Evolutionary conservation across 2,888 invertebrate genomes (phyloP).

Genomic region (Bruchidius siliquastri): DNA sequence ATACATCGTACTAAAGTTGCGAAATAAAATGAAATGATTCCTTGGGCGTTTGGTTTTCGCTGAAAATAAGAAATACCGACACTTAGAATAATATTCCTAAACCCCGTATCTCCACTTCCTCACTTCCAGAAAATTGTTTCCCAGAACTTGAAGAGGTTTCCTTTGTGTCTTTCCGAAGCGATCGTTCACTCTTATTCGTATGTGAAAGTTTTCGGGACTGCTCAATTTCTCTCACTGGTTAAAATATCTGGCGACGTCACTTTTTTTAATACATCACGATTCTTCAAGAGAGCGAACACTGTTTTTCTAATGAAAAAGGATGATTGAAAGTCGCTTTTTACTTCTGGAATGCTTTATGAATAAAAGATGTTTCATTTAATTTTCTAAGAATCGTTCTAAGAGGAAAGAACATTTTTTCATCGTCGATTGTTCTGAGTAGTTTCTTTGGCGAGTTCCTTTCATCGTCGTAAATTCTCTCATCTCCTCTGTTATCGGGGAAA

Average conservation of each 20-base stretch:
- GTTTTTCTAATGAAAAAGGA: neutral
- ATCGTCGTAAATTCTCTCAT: neutral
- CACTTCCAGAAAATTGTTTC: no score
- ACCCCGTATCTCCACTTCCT: no score
- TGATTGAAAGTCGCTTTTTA: conserved; percentile 1
- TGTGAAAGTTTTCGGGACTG: neutral
- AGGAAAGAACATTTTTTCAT: neutral
- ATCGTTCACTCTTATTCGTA: neutral
- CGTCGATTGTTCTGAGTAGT: neutral
- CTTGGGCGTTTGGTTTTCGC: no score
- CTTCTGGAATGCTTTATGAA: neutral
- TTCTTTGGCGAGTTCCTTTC: neutral
- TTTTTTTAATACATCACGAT: neutral
- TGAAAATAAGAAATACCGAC: no score
- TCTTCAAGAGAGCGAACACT: neutral
- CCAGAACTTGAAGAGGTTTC: no score
- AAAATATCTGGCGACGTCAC: conserved; percentile 1
- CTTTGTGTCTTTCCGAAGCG: no score
- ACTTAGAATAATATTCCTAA: no score
- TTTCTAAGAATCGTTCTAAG: neutral
- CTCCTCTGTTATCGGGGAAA: neutral
- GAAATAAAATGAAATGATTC: no score
- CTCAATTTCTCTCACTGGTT: neutral
- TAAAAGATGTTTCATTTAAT: neutral
- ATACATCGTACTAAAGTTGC: no score